Evolutionary conservation across 1,140 invertebrate genomes (phyloP).

Genomic region (Drosophila simulans): DNA sequence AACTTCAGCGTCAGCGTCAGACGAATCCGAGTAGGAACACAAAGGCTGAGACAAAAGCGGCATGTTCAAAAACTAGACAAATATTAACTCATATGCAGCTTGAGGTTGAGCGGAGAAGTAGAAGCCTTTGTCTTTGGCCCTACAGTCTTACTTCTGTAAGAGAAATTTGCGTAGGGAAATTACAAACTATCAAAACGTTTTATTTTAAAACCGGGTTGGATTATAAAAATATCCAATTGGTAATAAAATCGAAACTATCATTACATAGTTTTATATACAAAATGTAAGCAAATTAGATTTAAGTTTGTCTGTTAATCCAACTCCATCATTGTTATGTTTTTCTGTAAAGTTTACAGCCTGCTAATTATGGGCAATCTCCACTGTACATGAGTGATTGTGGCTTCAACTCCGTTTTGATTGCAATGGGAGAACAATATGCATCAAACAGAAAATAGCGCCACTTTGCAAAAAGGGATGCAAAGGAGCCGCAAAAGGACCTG

Average conservation of each 20-base stretch:
- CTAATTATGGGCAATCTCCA: neutral
- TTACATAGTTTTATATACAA: too few species aligned
- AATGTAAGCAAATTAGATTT: too few species aligned
- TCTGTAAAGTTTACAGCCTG: too few species aligned
- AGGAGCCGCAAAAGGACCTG: slow-evolving; percentile 33
- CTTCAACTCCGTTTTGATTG: slow-evolving; percentile 44
- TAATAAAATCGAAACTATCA: too few species aligned
- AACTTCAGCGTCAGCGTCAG: slow-evolving; percentile 35
- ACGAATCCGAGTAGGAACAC: slow-evolving; percentile 22
- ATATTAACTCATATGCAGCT: slow-evolving; percentile 75
- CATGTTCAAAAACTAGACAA: slow-evolving; percentile 78
- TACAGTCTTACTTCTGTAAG: slow-evolving; percentile 7
- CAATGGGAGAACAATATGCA: slow-evolving; percentile 47
- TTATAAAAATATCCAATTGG: too few species aligned
- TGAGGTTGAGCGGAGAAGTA: slow-evolving; percentile 21
- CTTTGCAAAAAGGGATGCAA: slow-evolving; percentile 40
- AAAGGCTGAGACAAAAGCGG: slow-evolving; percentile 63
- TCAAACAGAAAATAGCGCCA: slow-evolving; percentile 43
- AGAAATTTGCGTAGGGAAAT: neutral
- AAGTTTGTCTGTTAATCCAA: too few species aligned
- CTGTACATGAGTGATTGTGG: slow-evolving; percentile 20
- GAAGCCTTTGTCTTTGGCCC: slow-evolving; percentile 32
- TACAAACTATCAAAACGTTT: neutral
- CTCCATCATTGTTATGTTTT: too few species aligned
- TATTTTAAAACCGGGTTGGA: too few species aligned